Percentiles rank a stretch among this genome's conserved stretches.
phyloP scores from a whole-genome alignment of 1,140 invertebrate species.

The Drosophila pachea region DNA sequence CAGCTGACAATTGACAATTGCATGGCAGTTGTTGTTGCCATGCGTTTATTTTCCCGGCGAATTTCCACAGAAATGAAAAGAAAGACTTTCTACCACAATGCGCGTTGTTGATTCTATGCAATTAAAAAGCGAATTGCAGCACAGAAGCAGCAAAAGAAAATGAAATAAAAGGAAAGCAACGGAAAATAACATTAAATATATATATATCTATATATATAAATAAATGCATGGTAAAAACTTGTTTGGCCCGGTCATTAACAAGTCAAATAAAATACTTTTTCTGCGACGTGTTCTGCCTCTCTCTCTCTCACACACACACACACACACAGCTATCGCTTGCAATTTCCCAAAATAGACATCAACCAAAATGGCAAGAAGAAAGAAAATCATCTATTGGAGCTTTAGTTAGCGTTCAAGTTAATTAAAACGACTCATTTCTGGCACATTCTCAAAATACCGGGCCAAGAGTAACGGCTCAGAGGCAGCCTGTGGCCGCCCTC shows the following conservation, averaged over 20 bases:
- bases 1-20: conserved; percentile 59
- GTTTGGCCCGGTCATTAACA: conserved; percentile 57
- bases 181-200: conserved; percentile 5
- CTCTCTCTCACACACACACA: conserved; percentile 3
- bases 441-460: background rate
- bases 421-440: background rate
- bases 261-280: conserved; percentile 68
- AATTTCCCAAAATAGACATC: conserved; percentile 39
- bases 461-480: conserved; percentile 2
- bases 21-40: conserved; percentile 7
- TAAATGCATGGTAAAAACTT: conserved; percentile 24
- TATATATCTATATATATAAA: background rate
- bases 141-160: conserved; percentile 31
- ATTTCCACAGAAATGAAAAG: conserved; percentile 64
- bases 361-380: conserved; percentile 8
- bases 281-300: conserved; percentile 22
- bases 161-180: conserved; percentile 13
- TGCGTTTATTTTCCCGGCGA: conserved; percentile 44
- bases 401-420: too few species aligned
- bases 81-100: conserved; percentile 59
- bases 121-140: conserved; percentile 11
- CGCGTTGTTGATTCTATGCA: conserved; percentile 23
- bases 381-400: background rate
- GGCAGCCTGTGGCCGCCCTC: background rate
- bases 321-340: conserved; percentile 23